Conservation (phyloP, 2,113 vertebrate genomes). For the Macrotus californicus region DNA sequence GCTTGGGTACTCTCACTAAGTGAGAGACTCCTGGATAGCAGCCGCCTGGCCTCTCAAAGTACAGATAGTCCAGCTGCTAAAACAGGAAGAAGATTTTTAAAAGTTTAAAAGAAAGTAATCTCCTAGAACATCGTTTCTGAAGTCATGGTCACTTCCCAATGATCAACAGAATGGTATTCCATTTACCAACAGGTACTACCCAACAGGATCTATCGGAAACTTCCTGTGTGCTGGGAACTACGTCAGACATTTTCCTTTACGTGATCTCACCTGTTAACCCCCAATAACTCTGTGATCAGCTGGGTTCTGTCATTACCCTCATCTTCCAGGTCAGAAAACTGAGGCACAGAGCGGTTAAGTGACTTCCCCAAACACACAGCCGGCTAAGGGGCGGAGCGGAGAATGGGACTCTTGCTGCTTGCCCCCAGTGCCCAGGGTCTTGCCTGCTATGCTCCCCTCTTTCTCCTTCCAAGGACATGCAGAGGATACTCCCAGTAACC, state of each 20-base stretch:
- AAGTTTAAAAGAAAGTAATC: not conserved
- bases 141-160: not conserved
- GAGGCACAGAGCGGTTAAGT: not conserved
- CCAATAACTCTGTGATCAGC: not conserved
- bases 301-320: not conserved
- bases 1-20: not conserved
- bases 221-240: not conserved
- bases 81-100: not conserved
- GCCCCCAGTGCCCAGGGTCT: not conserved
- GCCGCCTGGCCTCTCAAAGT: not conserved
- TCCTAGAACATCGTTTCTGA: not conserved
- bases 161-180: not conserved
- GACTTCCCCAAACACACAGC: not conserved
- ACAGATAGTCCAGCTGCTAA: not conserved
- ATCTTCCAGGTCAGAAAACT: not conserved
- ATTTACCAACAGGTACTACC: not conserved
- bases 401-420: not conserved
- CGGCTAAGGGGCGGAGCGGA: not conserved
- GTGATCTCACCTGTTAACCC: not conserved
- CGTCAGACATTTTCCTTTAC: not conserved
- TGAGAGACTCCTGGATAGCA: not conserved
- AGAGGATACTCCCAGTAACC: not conserved
- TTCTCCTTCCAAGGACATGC: not conserved
- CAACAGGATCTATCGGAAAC: not conserved
- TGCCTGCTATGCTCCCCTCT: not conserved